Percentiles rank a stretch among this genome's conserved stretches.
Evolutionary conservation across 2,113 vertebrate species (phyloP).

Genomic region (Aramus guarauna): DNA sequence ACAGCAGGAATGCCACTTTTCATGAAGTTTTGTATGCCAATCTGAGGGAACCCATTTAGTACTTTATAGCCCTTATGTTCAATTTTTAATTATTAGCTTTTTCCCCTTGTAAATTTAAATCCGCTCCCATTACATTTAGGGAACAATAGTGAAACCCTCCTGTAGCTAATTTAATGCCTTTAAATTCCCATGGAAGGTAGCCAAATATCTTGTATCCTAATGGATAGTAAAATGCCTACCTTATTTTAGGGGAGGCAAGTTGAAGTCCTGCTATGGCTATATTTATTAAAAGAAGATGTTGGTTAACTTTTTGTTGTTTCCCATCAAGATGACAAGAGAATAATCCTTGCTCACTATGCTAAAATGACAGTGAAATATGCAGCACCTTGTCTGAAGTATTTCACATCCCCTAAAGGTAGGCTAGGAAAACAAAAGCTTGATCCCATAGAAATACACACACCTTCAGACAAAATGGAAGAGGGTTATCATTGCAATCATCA

Average conservation of each 20-base stretch:
- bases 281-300: not conserved
- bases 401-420: not conserved
- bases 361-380: not conserved
- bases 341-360: not conserved
- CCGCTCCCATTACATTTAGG: not conserved
- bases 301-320: not conserved
- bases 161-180: slow-evolving; percentile 3
- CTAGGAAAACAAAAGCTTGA: not conserved
- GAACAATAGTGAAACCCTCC: slow-evolving; percentile 2
- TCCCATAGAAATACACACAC: not conserved
- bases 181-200: slow-evolving; percentile 16
- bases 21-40: not conserved
- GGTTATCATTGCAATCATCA: not conserved
- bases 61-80: slow-evolving; percentile 46
- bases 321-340: not conserved
- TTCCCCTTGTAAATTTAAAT: slow-evolving; percentile 48
- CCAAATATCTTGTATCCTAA: not conserved
- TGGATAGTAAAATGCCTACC: slow-evolving; percentile 3
- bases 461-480: not conserved
- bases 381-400: not conserved
- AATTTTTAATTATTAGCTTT: slow-evolving; percentile 54
- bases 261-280: not conserved
- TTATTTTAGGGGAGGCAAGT: not conserved
- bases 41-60: slow-evolving; percentile 11
- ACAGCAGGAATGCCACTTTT: not conserved